phyloP scores from a whole-genome alignment of 2,113 vertebrate genomes.

The Baryphthengus martii region DNA sequence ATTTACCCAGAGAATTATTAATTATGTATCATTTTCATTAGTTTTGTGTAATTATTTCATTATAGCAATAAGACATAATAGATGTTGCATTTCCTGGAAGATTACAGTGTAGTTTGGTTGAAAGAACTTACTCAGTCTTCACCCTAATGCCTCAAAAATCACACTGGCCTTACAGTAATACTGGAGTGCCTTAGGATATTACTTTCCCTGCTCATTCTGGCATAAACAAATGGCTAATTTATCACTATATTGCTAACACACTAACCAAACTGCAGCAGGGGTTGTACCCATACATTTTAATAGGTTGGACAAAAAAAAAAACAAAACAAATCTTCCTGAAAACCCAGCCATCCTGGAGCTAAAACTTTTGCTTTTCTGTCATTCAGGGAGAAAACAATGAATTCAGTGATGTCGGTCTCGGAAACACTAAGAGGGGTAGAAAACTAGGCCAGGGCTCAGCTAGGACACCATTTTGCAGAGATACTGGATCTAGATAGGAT shows the following conservation, averaged over 20 bases:
- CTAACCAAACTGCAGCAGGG: neutral
- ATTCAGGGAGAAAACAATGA: neutral
- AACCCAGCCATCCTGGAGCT: neutral
- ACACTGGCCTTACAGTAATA: neutral
- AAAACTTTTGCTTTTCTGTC: neutral
- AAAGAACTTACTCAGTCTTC: slow-evolving; percentile 39
- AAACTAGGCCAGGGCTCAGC: slow-evolving; percentile 22
- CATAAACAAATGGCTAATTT: neutral
- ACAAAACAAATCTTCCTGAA: too few relatives aligned
- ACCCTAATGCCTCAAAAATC: slow-evolving; percentile 30
- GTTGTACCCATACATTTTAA: neutral
- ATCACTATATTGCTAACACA: neutral
- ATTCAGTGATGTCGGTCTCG: neutral
- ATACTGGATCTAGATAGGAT: neutral
- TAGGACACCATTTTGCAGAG: neutral
- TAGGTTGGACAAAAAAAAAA: neutral
- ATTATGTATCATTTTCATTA: slow-evolving; percentile 59
- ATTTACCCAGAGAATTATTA: slow-evolving; percentile 55
- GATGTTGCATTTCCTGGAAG: slow-evolving; percentile 33
- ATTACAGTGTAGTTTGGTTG: slow-evolving; percentile 34
- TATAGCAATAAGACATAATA: slow-evolving; percentile 60
- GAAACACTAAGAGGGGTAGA: neutral
- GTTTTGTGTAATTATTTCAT: slow-evolving; percentile 69
- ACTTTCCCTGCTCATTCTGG: neutral
- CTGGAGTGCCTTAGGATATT: neutral